Conservation (phyloP, 2,888 invertebrate genomes). For the Ophion slaviceki region DNA sequence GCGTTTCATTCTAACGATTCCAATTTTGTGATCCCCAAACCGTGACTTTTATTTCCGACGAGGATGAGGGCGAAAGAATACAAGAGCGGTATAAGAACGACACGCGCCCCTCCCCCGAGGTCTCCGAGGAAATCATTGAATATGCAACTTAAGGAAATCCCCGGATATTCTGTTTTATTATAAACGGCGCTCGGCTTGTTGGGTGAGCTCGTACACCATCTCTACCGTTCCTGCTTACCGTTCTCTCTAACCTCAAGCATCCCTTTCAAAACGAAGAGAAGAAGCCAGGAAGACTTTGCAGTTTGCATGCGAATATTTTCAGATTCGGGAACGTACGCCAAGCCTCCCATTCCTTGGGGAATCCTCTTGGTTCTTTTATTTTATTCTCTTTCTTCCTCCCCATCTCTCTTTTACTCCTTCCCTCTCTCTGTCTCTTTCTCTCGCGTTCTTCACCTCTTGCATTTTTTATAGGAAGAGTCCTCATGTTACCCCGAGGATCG, state of each 20-base stretch:
- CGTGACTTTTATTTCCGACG: constrained; percentile 59
- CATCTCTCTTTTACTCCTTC: neutral
- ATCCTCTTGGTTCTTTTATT: constrained; percentile 16
- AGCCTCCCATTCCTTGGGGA: constrained; percentile 73
- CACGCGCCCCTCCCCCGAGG: constrained; percentile 77
- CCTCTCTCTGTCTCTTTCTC: constrained; percentile 9
- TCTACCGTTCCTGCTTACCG: constrained; percentile 49
- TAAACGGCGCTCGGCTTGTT: constrained; percentile 73
- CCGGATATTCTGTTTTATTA: constrained; percentile 83
- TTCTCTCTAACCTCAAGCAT: constrained; percentile 55
- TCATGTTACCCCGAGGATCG: constrained; percentile 50
- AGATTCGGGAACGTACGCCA: constrained; percentile 80
- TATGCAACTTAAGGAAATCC: constrained; percentile 87
- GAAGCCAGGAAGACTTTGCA: constrained; percentile 74
- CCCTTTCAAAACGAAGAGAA: constrained; percentile 52
- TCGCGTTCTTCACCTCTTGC: constrained; percentile 67
- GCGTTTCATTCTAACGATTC: constrained; percentile 76
- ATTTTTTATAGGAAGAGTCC: constrained; percentile 57
- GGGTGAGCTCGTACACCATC: constrained; percentile 59
- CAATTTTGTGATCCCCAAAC: constrained; percentile 72
- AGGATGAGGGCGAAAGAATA: constrained; percentile 43
- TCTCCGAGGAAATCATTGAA: constrained; percentile 92
- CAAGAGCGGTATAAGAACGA: constrained; percentile 48
- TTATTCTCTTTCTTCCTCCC: neutral
- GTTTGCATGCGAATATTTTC: constrained; percentile 81